Evolutionary conservation across 2,797 vertebrate genomes (phyloP).

Genomic region (Enteromius paludinosus): DNA sequence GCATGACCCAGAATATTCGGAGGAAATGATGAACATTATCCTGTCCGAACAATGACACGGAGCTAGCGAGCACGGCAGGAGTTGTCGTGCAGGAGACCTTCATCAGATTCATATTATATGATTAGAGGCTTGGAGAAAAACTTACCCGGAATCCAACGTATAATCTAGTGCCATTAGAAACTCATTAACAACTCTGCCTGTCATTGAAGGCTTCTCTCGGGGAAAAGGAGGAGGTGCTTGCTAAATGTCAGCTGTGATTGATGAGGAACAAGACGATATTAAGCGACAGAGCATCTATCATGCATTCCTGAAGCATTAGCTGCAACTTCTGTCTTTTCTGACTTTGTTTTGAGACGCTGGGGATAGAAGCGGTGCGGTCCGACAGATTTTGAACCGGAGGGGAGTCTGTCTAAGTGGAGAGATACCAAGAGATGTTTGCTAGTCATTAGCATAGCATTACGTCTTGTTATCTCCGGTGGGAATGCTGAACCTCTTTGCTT

Average conservation of each 20-base stretch:
- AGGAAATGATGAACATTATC: constrained; percentile 32
- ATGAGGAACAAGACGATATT: constrained; percentile 40
- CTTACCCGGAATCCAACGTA: constrained; percentile 29
- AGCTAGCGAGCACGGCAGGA: not conserved
- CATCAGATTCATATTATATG: constrained; percentile 23
- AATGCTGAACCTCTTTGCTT: not conserved
- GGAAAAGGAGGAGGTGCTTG: constrained; percentile 8
- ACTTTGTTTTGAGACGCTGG: constrained; percentile 18
- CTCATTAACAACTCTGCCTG: constrained; percentile 33
- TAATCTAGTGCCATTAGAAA: constrained; percentile 45
- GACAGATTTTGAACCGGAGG: constrained; percentile 17
- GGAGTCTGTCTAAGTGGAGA: constrained; percentile 17
- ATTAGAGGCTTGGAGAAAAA: constrained; percentile 38
- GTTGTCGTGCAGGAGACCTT: not conserved
- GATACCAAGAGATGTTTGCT: not conserved
- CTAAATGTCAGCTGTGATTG: constrained; percentile 42
- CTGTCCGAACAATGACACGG: constrained; percentile 24
- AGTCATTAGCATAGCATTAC: constrained; percentile 31
- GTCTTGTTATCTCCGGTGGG: constrained; percentile 19
- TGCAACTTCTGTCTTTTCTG: not conserved
- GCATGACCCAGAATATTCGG: constrained; percentile 20
- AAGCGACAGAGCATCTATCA: constrained; percentile 24
- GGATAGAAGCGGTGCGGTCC: not conserved
- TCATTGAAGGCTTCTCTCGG: constrained; percentile 11
- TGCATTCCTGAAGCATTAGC: constrained; percentile 1